phyloP scores from a whole-genome alignment of 2,797 vertebrate species.

The Perodicticus potto region DNA sequence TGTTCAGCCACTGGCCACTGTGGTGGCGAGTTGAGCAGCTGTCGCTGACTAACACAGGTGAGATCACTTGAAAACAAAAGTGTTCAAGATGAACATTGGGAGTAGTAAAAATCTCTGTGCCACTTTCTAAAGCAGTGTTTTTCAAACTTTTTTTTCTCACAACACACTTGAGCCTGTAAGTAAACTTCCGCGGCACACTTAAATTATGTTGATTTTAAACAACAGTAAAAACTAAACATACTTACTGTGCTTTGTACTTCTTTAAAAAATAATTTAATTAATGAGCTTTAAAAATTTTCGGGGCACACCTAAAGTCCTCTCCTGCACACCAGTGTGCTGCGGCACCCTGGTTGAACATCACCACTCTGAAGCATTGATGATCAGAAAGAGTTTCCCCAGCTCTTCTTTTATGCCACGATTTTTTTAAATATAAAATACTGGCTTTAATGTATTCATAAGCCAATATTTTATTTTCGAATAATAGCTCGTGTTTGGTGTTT shows the following conservation, averaged over 20 bases:
- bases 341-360: too few species aligned
- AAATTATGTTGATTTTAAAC: too few species aligned
- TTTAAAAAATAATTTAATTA: too few species aligned
- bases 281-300: too few species aligned
- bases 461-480: neutral
- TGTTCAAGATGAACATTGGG: accelerated
- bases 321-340: too few species aligned
- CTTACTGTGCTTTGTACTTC: too few species aligned
- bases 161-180: too few species aligned
- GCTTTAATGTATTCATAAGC: neutral
- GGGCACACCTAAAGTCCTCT: too few species aligned
- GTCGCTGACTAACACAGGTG: accelerated
- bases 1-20: too few species aligned
- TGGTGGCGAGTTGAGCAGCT: accelerated
- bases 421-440: neutral
- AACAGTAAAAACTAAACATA: too few species aligned
- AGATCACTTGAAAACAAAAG: neutral
- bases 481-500: neutral
- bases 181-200: too few species aligned
- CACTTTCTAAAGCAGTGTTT: neutral
- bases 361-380: neutral
- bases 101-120: accelerated
- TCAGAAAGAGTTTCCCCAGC: neutral
- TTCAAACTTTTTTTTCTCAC: too few species aligned
- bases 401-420: neutral